A percentile compares a stretch with the other conserved stretches of the same genome.
Evolutionary conservation across 2,113 vertebrate species (phyloP).

Genomic region (Campylorhamphus procurvoides): DNA sequence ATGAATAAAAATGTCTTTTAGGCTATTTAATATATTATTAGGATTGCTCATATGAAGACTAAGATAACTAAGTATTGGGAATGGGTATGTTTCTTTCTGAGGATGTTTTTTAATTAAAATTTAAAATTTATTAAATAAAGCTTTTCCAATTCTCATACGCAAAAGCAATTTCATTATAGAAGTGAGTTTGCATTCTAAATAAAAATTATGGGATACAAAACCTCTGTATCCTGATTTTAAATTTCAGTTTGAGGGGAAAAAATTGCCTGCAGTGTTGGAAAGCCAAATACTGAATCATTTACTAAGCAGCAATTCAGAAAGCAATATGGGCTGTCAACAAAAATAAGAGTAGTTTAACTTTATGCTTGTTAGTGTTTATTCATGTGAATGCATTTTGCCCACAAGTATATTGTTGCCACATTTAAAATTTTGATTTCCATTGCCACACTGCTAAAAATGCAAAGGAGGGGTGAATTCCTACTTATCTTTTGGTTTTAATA

Average conservation of each 20-base stretch:
- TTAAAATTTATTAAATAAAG: neutral
- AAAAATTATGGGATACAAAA: neutral
- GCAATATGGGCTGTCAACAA: slow-evolving; percentile 14
- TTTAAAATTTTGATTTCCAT: neutral
- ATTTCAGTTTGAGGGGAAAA: neutral
- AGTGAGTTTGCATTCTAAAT: neutral
- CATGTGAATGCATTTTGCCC: neutral
- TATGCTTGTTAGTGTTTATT: neutral
- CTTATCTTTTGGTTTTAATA: neutral
- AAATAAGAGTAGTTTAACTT: slow-evolving; percentile 22
- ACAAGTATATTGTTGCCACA: neutral
- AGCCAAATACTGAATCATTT: slow-evolving; percentile 14
- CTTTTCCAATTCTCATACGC: neutral
- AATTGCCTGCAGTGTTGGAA: neutral
- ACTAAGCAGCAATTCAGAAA: slow-evolving; percentile 33
- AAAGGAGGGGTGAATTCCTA: neutral
- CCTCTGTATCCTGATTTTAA: neutral
- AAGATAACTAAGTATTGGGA: neutral
- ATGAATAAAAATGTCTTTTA: neutral
- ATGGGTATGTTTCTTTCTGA: neutral
- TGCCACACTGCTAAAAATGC: neutral
- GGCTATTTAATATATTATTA: neutral
- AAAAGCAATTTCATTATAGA: neutral
- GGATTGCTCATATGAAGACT: neutral
- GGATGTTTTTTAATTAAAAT: neutral